These are phyloP conservation scores for Oreochromis niloticus DNA, from an alignment of 2,113 vertebrate species.

Conservation along the genomic window DNA sequence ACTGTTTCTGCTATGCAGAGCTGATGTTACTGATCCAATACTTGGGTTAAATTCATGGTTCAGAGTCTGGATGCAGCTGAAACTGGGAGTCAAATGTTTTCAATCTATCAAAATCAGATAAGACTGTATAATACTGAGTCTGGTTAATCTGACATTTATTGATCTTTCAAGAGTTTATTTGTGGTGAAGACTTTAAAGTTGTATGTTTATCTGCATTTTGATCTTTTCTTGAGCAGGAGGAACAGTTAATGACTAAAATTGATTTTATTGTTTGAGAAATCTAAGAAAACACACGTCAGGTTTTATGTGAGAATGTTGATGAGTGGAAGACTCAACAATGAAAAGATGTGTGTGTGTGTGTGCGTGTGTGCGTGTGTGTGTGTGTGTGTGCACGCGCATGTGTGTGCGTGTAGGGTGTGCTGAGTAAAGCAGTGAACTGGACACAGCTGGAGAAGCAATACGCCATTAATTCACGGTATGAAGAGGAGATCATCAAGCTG, in stretches of 20 bases:
- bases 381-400: rapidly evolving
- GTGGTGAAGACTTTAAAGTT: neutral
- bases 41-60: neutral
- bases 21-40: neutral
- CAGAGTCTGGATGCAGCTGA: neutral
- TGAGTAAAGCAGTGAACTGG: conserved; percentile 97
- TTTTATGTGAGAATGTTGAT: neutral
- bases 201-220: neutral
- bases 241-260: neutral
- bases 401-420: conserved; percentile 79
- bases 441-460: conserved; percentile 94
- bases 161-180: neutral
- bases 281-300: no score
- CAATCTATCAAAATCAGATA: neutral
- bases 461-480: conserved; percentile 86
- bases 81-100: rapidly evolving
- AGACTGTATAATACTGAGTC: neutral
- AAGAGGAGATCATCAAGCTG: conserved; percentile 91
- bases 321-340: no score
- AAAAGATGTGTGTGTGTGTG: rapidly evolving
- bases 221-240: neutral
- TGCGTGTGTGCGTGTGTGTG: no score
- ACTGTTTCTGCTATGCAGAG: neutral
- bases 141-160: neutral
- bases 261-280: neutral